Base-by-base conservation (phyloP, 2,888 invertebrate genomes). In the Scaptomyza flava region DNA sequence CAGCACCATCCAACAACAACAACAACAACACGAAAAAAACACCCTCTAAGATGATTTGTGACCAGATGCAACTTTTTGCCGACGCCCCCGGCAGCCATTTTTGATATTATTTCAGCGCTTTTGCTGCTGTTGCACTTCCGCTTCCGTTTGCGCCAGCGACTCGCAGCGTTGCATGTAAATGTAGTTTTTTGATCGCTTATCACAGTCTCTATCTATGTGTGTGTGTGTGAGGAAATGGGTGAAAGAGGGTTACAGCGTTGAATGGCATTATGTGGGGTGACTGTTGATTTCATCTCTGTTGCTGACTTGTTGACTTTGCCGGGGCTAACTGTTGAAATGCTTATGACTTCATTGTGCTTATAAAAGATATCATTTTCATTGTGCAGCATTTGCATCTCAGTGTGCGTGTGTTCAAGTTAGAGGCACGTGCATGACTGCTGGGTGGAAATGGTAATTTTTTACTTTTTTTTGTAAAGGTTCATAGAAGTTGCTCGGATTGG, bases 291-390 rank as follows among this genome's bases (percentile, higher is more conserved):
- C 77, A 84, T 84, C 84, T 82, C 62, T 74, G 85, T 71, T 82
- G 84, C 74, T 87, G 84, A 84, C 87, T 87, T 87, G 84, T 87
- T 87, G 84, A 84, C 87, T 87, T 80, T 72, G 61, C 47, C 68
- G 56, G 79, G 75, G 77, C 77, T 82, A 75, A 87, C 85, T 87
- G 79, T 73, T 72, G 87, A 84, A 82, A 74, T 84, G 84, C 87
- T 84, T 84, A 87, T 84, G 85, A 80, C 84, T 87, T 84, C 87
- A 84, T 84, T 84, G 80, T 78, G 78, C 86, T 85, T 85, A 82
- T 82, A 85, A 82, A 85, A 76, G 76, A 78, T 82, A 82, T 78
- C 70, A 82, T 85, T 85, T 82, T 63, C 69, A 65, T 68, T 57
- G 56, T 43, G 38, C 17, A 33, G 17, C n/a, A 48, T 6, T 38